Evolutionary conservation across 2,113 vertebrate genomes (phyloP).

Genomic region (Cheilinus undulatus): DNA sequence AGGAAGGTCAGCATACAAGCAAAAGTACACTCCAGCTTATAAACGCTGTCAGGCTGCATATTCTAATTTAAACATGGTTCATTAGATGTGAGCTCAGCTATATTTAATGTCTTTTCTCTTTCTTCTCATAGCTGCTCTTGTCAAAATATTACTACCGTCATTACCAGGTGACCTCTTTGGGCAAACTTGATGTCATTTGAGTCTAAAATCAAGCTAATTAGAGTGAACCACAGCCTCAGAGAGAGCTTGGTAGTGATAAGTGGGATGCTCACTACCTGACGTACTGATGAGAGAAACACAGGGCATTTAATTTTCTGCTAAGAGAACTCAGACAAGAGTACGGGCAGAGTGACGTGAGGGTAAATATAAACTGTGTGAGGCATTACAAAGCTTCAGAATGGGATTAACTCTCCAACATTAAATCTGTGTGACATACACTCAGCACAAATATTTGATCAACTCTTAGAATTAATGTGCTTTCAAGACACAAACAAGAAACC

Average conservation of each 20-base stretch:
- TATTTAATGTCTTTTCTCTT: slow-evolving; percentile 39
- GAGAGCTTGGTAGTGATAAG: slow-evolving; percentile 29
- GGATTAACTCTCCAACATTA: slow-evolving; percentile 32
- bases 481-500: slow-evolving; percentile 30
- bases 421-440: slow-evolving; percentile 29
- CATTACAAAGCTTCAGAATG: not conserved
- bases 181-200: slow-evolving; percentile 19
- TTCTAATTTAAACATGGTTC: not conserved
- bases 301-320: not conserved
- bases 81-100: slow-evolving; percentile 25
- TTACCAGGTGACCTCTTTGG: slow-evolving; percentile 39
- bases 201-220: slow-evolving; percentile 49
- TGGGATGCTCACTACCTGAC: not conserved
- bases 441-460: slow-evolving; percentile 46
- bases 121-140: slow-evolving; percentile 28
- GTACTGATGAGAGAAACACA: slow-evolving; percentile 18
- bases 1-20: no score
- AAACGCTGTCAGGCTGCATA: not conserved
- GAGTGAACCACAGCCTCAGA: slow-evolving; percentile 10
- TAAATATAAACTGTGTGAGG: slow-evolving; percentile 16
- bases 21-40: not conserved
- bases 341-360: slow-evolving; percentile 8
- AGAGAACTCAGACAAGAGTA: not conserved
- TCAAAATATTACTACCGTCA: slow-evolving; percentile 38
- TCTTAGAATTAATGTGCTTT: slow-evolving; percentile 30